Percentiles rank a stretch among this genome's conserved stretches.
phyloP scores from a whole-genome alignment of 1,140 invertebrate genomes.

The Pemphigus obesinymphae region DNA sequence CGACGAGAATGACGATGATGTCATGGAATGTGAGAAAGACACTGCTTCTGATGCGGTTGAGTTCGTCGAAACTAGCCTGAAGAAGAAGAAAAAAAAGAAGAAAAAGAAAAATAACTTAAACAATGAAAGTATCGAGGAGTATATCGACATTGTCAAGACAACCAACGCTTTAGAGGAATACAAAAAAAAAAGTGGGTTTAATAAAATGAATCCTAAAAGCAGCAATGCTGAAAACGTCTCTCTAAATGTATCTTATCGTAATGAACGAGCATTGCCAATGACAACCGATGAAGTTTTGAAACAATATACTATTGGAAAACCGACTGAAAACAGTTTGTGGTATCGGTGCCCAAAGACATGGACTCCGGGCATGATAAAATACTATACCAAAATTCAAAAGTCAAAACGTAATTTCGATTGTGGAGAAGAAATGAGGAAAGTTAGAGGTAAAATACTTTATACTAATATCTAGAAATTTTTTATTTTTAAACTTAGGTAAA shows the following conservation, averaged over 20 bases:
- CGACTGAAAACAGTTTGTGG: neutral
- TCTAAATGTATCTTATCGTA: neutral
- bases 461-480: no score
- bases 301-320: slow-evolving; percentile 35
- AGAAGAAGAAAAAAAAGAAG: neutral
- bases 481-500: no score
- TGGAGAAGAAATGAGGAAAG: neutral
- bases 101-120: neutral
- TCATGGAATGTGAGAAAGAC: neutral
- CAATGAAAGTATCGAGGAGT: neutral
- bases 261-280: slow-evolving; percentile 12
- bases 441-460: no score
- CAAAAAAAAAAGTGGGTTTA: slow-evolving; percentile 21
- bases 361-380: slow-evolving; percentile 29
- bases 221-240: neutral
- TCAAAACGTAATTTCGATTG: slow-evolving; percentile 36
- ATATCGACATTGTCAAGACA: slow-evolving; percentile 5
- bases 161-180: slow-evolving; percentile 14
- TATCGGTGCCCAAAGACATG: slow-evolving; percentile 29
- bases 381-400: slow-evolving; percentile 32
- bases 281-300: slow-evolving; percentile 8
- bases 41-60: neutral
- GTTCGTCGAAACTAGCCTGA: neutral
- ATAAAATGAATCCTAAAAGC: neutral
- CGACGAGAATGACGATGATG: neutral